Percentiles rank a stretch among this genome's conserved stretches.
Conservation (phyloP, 2,888 invertebrate species). For the Leucophenga montana region DNA sequence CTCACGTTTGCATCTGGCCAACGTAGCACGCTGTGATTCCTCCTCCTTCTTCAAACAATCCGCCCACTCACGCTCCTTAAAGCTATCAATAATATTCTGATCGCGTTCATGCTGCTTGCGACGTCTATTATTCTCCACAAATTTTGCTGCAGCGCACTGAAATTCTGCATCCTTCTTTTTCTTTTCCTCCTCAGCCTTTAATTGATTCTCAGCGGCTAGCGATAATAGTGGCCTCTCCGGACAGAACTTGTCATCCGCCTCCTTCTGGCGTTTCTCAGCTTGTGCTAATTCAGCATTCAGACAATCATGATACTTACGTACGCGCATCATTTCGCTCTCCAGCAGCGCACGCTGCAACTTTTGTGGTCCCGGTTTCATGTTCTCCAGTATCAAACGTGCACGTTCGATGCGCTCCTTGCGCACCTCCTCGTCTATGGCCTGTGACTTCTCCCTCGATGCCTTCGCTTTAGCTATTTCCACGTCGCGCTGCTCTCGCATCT, state of each 20-base stretch:
- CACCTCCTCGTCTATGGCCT: conserved; percentile 21
- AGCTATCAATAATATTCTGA: conserved; percentile 31
- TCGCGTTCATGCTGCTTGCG: conserved; percentile 30
- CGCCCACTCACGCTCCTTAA: conserved; percentile 7
- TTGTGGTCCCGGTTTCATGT: conserved; percentile 49
- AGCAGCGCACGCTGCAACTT: conserved; percentile 43
- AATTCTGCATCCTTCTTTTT: conserved; percentile 33
- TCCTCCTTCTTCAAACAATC: conserved; percentile 40
- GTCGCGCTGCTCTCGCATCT: not conserved
- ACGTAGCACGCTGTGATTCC: conserved; percentile 38
- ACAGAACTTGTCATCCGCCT: conserved; percentile 44
- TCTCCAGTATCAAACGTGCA: conserved; percentile 43
- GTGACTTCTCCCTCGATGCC: conserved; percentile 8
- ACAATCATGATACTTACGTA: conserved; percentile 39
- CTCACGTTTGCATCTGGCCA: conserved; percentile 36
- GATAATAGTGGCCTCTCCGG: conserved; percentile 45
- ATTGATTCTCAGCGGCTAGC: conserved; percentile 29
- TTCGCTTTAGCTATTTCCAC: not conserved
- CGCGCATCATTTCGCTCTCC: conserved; percentile 46
- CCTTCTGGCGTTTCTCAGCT: conserved; percentile 37
- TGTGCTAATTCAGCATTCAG: conserved; percentile 45
- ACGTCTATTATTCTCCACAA: conserved; percentile 42
- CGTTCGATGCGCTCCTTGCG: conserved; percentile 53
- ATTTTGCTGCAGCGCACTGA: conserved; percentile 41
- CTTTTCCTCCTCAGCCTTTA: conserved; percentile 40